Evolutionary conservation across 2,797 vertebrate species (phyloP), one percentile per base, ranked within the genome.

Genomic region (Hypotaenidia okinawae): DNA sequence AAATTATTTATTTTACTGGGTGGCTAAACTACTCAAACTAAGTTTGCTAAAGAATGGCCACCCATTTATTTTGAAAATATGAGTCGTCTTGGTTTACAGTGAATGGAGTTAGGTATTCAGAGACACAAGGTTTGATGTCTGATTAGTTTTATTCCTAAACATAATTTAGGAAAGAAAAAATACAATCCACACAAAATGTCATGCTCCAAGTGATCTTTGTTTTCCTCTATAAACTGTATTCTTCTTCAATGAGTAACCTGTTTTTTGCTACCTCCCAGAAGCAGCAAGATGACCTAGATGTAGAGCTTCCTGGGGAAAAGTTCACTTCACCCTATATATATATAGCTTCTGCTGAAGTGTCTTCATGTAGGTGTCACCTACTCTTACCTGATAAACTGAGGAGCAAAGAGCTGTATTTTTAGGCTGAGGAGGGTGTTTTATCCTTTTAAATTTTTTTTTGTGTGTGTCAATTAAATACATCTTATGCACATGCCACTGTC

Each of bases 231-330:
- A 91, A 93, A 35, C 74, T 72, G 11, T 92, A 30, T 45, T 79
- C 49, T 83, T 82, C 25, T 75, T 89, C 54, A 58, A 0, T 64
- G 75, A 76, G 77, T 95, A 93, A 87, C 78, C 58, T 84, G 52
- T 5, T 73, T 90, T 89, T 89, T 76, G 5, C 6, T 73, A 43
- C 77, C 54, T 93, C 58, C 37, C 77, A 87, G 64, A 90, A 90
- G 70, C 4, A 74, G 78, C 54, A 75, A 89, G 86, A 62, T 89
- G 86, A 86, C 91, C 96, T 89, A 94, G 74, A 90, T 95, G 32
- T 54, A 59, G 67, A 80, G 45, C 75, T 95, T 96, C 75, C 72
- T 95, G 81, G 78, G 81, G 81, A 83, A 75, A 61, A 89, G 90
- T 94, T 92, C 81, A 39, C 58, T 85, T 94, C 49, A 57, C 57